Percentiles rank a stretch among this genome's conserved stretches.
phyloP scores from a whole-genome alignment of 2,797 vertebrate genomes.

The Neomorphus geoffroyi region DNA sequence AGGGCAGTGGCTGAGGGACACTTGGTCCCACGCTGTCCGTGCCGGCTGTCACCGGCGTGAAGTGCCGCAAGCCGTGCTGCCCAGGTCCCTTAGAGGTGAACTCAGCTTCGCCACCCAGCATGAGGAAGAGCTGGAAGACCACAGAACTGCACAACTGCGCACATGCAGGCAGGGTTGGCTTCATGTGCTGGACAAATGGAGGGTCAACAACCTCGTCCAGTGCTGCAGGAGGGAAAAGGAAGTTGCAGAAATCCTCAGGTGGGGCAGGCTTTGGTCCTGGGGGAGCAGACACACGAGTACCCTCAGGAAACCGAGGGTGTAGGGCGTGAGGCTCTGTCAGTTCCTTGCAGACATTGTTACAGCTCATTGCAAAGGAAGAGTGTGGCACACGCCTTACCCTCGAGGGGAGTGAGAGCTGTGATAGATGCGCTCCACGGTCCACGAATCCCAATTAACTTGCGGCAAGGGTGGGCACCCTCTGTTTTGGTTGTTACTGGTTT shows the following conservation, averaged over 20 bases:
- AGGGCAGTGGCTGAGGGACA: not conserved
- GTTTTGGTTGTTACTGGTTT: not conserved
- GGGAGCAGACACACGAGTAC: not conserved
- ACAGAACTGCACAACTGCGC: fast-evolving
- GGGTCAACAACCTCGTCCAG: not conserved
- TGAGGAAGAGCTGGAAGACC: not conserved
- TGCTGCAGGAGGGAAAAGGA: not conserved
- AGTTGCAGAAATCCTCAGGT: not conserved
- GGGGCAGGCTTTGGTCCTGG: not conserved
- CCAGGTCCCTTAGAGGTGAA: not conserved
- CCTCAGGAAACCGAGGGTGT: not conserved
- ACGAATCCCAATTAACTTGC: not conserved
- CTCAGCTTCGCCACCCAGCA: not conserved
- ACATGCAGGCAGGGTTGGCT: not conserved
- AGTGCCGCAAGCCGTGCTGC: not conserved
- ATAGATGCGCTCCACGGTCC: no score
- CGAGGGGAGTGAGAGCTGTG: not conserved
- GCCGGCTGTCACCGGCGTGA: not conserved
- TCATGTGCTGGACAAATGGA: fast-evolving
- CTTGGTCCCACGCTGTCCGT: fast-evolving
- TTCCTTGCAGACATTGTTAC: not conserved
- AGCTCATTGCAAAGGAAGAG: not conserved
- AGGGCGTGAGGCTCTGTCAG: not conserved
- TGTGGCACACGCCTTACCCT: fast-evolving
- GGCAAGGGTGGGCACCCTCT: not conserved